phyloP scores from a whole-genome alignment of 2,888 invertebrate species.

The Brachyopa scutellaris region DNA sequence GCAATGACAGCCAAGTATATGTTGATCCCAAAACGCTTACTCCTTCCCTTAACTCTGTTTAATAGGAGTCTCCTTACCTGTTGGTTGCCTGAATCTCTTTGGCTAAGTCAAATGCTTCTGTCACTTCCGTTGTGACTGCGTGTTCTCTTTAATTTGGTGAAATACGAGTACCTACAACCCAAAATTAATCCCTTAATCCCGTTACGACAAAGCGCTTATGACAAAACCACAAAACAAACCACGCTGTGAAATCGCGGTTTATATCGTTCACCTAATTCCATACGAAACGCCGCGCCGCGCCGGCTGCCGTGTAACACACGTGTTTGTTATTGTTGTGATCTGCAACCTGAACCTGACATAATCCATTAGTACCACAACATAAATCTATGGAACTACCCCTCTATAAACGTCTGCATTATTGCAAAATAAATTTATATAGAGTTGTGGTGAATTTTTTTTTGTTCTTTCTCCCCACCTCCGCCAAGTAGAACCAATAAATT shows the following conservation, averaged over 20 bases:
- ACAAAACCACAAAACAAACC: slow-evolving; percentile 17
- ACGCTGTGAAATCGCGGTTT: slow-evolving; percentile 5
- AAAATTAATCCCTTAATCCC: background rate
- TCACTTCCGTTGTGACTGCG: no score
- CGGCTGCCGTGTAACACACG: slow-evolving; percentile 31
- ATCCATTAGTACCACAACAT: background rate
- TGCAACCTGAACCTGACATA: background rate
- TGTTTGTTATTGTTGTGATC: background rate
- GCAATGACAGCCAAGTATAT: no score
- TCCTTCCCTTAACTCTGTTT: no score
- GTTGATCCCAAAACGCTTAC: no score
- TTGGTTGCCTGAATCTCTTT: no score
- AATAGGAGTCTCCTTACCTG: no score
- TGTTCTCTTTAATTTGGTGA: no score
- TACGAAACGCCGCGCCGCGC: no score
- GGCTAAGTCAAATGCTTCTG: no score
- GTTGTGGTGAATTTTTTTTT: background rate
- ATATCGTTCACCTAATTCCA: background rate
- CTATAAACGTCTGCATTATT: background rate
- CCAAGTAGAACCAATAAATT: slow-evolving; percentile 33
- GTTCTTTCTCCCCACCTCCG: background rate
- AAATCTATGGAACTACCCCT: background rate
- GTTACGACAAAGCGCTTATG: background rate
- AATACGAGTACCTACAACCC: no score
- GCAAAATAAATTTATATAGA: slow-evolving; percentile 11